A percentile compares a stretch with the other conserved stretches of the same genome.
These are phyloP conservation scores for Pseudeuparius sepicola DNA, from an alignment of 2,888 invertebrate species.

Conservation along the genomic window DNA sequence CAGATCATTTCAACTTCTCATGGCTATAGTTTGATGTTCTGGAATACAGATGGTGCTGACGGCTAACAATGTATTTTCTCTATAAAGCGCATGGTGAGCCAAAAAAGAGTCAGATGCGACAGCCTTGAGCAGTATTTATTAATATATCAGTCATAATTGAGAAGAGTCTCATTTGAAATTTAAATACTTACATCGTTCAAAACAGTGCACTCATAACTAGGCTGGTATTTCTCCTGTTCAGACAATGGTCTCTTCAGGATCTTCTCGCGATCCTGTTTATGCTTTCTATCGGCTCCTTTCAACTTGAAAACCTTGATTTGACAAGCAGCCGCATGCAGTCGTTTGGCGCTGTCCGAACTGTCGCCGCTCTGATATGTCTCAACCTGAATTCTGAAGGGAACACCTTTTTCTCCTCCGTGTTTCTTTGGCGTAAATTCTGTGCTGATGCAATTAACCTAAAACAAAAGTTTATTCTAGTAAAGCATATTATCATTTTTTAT, in stretches of 20 bases:
- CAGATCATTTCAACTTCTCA: no score
- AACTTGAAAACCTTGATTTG: conserved; percentile 92
- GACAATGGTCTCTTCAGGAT: conserved; percentile 73
- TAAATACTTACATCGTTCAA: conserved; percentile 66
- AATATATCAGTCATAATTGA: no score
- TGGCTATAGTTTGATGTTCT: no score
- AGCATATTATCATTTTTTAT: no score
- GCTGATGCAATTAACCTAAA: conserved; percentile 86
- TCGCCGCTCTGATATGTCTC: conserved; percentile 69
- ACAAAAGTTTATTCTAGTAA: conserved; percentile 19
- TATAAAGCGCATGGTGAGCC: no score
- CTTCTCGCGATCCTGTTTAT: conserved; percentile 93
- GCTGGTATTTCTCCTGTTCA: conserved; percentile 88
- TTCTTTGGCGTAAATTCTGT: conserved; percentile 97
- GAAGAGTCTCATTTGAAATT: no score
- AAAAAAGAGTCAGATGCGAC: no score
- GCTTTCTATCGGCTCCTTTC: conserved; percentile 94
- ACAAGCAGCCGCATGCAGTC: conserved; percentile 90
- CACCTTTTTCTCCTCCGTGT: conserved; percentile 96
- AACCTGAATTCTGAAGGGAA: conserved; percentile 91
- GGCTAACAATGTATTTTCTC: no score
- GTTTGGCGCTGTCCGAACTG: conserved; percentile 39
- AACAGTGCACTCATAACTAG: conserved; percentile 91
- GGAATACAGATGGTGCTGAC: no score
- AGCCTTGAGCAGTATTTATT: no score